Percentiles rank a stretch among this genome's conserved stretches.
These are phyloP conservation scores for Rhinoptilus africanus DNA, from an alignment of 2,113 vertebrate species.

Conservation along the genomic window DNA sequence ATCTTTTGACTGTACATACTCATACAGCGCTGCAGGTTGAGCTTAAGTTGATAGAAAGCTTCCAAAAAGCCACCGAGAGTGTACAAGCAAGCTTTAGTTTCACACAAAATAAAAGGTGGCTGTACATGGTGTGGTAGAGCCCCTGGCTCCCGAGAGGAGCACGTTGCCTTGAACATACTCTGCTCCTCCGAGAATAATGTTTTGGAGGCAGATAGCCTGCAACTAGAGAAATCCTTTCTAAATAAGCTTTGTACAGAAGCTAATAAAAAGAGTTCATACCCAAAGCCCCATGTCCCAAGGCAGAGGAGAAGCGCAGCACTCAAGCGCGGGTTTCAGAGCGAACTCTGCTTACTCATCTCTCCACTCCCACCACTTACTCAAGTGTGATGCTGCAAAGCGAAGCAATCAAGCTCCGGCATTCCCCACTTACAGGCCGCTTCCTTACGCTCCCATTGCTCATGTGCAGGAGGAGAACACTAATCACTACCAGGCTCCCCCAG, in stretches of 20 bases:
- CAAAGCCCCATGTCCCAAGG: neutral
- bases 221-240: neutral
- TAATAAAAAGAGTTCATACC: neutral
- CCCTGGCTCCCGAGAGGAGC: neutral
- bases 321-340: neutral
- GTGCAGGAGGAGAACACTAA: neutral
- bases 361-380: neutral
- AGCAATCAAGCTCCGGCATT: neutral
- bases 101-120: neutral
- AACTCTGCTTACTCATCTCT: neutral
- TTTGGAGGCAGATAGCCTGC: neutral
- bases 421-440: neutral
- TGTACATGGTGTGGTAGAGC: neutral
- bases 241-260: neutral
- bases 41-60: neutral
- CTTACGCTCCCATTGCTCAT: accelerated
- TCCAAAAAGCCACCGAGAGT: neutral
- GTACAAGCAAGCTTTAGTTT: neutral
- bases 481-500: neutral
- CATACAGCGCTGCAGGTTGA: neutral
- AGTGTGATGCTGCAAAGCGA: neutral
- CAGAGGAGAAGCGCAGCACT: accelerated
- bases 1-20: neutral
- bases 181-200: neutral
- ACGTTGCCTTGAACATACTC: accelerated